Evolutionary conservation across 2,113 vertebrate genomes (phyloP).

Genomic region (Amazona vittata): DNA sequence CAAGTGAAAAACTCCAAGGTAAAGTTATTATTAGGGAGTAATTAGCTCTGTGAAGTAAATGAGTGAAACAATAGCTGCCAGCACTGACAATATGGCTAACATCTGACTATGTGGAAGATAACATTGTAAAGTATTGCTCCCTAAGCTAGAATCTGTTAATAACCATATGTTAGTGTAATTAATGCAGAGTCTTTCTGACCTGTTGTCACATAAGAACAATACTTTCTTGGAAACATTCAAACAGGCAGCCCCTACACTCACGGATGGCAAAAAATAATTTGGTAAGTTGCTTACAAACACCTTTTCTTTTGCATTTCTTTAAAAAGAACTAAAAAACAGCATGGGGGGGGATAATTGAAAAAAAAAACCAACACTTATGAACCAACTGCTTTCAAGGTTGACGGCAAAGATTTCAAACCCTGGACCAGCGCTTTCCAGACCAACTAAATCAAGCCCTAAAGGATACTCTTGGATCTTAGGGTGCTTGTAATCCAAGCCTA

Average conservation of each 20-base stretch:
- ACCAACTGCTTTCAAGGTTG: slow-evolving; percentile 14
- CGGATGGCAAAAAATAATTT: slow-evolving; percentile 71
- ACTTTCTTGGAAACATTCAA: slow-evolving; percentile 86
- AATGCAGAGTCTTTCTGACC: slow-evolving; percentile 96
- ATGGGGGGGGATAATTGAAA: neutral
- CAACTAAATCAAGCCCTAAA: neutral
- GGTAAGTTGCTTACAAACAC: slow-evolving; percentile 78
- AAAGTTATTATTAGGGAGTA: slow-evolving; percentile 99
- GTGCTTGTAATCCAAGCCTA: neutral
- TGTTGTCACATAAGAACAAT: slow-evolving; percentile 92
- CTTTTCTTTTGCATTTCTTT: slow-evolving; percentile 51
- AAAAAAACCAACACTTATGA: neutral
- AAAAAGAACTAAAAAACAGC: slow-evolving; percentile 6
- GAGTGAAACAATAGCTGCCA: slow-evolving; percentile 99
- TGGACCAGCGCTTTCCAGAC: neutral
- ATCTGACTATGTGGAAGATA: slow-evolving; percentile 93
- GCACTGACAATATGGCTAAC: slow-evolving; percentile 99
- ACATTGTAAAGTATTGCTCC: slow-evolving; percentile 95
- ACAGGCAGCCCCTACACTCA: slow-evolving; percentile 73
- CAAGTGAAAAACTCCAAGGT: slow-evolving; percentile 99
- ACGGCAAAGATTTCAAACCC: neutral
- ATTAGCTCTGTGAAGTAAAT: slow-evolving; percentile 99
- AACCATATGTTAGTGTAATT: slow-evolving; percentile 99
- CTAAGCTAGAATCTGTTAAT: slow-evolving; percentile 97
- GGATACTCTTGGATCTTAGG: neutral